Conservation (phyloP, 2,113 vertebrate species). For the Microcebus jonahi region DNA sequence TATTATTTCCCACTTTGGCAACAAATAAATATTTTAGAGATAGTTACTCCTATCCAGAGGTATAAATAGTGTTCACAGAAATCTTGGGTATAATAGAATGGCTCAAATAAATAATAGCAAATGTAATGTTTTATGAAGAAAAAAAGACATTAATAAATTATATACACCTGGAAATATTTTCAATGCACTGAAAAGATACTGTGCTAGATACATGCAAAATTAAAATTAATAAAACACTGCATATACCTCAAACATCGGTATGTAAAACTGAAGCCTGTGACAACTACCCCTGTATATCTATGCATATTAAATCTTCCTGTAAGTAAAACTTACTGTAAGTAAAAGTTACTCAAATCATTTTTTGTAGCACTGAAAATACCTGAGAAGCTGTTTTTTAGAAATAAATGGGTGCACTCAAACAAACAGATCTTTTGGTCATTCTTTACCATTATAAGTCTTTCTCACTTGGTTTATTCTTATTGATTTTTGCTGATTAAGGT, state of each 20-base stretch:
- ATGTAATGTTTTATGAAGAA: background rate
- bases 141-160: slow-evolving; percentile 16
- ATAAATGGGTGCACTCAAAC: background rate
- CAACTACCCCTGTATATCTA: background rate
- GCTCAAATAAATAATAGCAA: background rate
- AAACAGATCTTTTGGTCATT: background rate
- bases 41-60: background rate
- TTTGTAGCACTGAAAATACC: background rate
- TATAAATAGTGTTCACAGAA: background rate
- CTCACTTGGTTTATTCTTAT: background rate
- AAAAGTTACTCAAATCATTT: background rate
- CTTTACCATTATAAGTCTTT: background rate
- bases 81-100: background rate
- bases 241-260: background rate
- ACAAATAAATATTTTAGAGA: slow-evolving; percentile 10
- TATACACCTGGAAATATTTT: background rate
- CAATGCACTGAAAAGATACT: background rate
- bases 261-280: background rate
- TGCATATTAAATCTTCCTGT: background rate
- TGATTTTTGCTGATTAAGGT: background rate
- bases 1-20: background rate
- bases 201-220: background rate
- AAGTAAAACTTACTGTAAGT: background rate
- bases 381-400: background rate
- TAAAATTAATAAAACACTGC: background rate